Base-by-base conservation (phyloP, 2,888 invertebrate species). In the Lithophane semibrunnea region DNA sequence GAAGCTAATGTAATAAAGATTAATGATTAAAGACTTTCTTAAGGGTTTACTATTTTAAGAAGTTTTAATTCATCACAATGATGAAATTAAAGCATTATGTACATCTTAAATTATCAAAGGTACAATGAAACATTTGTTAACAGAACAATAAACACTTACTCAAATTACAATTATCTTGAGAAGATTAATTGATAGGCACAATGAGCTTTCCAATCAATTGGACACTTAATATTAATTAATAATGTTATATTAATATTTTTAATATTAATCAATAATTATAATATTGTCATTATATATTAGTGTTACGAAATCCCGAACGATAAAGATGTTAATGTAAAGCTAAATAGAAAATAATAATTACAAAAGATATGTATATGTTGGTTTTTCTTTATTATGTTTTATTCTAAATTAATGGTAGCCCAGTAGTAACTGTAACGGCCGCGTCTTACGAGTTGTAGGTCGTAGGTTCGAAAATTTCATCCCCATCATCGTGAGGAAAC, bases 91-190 rank as follows among this genome's bases (percentile, higher is more conserved):
- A 66, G 13, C 0, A 5, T 21, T 37, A 42, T 21, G 12, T 13
- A 3, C 8, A 37, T 49, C 0, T 47, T 29, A 29, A 29, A 49
- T 54, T 13, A 24, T 21, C 12, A 42, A 29, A 21, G n/a, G 18
- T 9, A 78, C 37, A 58, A 24, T 0, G 9, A 18, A 67, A 9
- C 24, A 18, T 10, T 68, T 24, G n/a, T n/a, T 44, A 18, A 42
- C 12, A 29, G 58, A 49, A 60, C 69, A 68, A 58, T 58, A 68
- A n/a, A 49, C 47, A 24, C 0, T 10, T 13, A 24, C 21, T 18
- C 37, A 52, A 79, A 60, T 60, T 8, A 69, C 29, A 56, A 29
- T 37, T n/a, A 52, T 13, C 49, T 29, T 13, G 18, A 79, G n/a
- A 18, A 52, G 49, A 44, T 49, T 42, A 18, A 52, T 52, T 76